phyloP scores from a whole-genome alignment of 2,888 invertebrate species.

The Oscheius sp. region DNA sequence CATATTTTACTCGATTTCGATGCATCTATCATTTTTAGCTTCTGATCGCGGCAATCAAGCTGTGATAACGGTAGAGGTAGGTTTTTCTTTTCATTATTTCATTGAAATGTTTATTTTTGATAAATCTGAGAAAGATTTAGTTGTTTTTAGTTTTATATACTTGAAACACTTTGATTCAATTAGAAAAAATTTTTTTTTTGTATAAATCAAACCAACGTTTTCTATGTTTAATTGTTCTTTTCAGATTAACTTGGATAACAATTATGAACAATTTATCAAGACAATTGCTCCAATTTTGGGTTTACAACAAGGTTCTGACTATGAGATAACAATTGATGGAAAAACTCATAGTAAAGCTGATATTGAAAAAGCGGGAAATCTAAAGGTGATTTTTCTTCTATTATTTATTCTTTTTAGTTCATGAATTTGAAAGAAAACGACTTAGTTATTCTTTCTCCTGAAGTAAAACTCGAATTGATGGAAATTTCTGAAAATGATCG shows the following conservation, averaged over 20 bases:
- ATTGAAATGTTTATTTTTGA: no score
- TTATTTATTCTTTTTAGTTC: background rate
- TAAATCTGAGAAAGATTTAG: no score
- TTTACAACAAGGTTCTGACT: background rate
- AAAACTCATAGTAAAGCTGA: conserved; percentile 11
- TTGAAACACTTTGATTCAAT: background rate
- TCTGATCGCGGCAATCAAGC: background rate
- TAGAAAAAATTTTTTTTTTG: background rate
- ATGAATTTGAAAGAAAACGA: conserved; percentile 24
- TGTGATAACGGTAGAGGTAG: background rate
- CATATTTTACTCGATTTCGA: background rate
- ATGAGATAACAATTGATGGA: conserved; percentile 15
- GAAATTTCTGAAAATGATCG: conserved; percentile 9
- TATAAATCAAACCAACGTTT: background rate
- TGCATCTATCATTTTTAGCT: conserved; percentile 7
- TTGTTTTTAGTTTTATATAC: no score
- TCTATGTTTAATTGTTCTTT: no score
- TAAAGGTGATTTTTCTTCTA: background rate
- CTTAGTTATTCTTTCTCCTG: background rate
- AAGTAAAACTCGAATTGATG: background rate
- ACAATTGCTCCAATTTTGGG: background rate
- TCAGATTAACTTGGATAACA: background rate
- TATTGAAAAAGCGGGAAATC: conserved; percentile 2
- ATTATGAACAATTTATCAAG: conserved; percentile 11
- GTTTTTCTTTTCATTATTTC: background rate